Base-by-base conservation (phyloP, 2,797 vertebrate genomes). In the Gallinago solitaria region DNA sequence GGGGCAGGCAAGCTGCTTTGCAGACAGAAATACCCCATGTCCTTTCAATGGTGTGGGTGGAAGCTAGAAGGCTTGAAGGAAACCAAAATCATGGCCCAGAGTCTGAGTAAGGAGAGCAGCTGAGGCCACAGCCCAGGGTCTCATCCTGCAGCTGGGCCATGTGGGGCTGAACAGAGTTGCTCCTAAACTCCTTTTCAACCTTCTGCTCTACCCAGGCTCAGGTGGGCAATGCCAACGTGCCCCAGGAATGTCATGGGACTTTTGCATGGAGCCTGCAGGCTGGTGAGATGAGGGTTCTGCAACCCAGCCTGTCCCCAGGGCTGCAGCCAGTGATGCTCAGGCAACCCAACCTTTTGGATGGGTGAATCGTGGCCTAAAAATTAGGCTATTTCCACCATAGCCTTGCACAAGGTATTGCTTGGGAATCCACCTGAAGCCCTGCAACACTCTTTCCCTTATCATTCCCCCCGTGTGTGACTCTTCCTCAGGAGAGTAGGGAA, bases 241-340 rank as follows among this genome's bases (percentile, higher is more conserved):
- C 3, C 4, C 3, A 23, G 16, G 25, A 17, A 11, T 83, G 11
- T 24, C 33, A 6, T 21, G 0, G 4, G 16, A 12, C 8, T 48
- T 32, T 32, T 33, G 9, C 10, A 30, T 51, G 39, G 33, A 59
- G 27, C 3, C 39, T 88, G 16, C 37, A 63, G 39, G 65, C 10
- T 39, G 35, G 20, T 70, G 30, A 23, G 8, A 70, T 16, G 43
- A 59, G 27, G 8, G 16, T 7, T 73, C 8, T 37, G 45, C 3
- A 4, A 85, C 6, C 4, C 43, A 83, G 11, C 9, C 51, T 57
- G 33, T 35, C 13, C 10, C 16, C 3, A 64, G 17, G 28, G 28
- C 4, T 71, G 35, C 12, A 75, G 24, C 9, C 9, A n/a, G 19
- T 15, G 65, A 50, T 50, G 17, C 28, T 81, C 25, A 48, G 47